phyloP scores from a whole-genome alignment of 2,113 vertebrate genomes.

The Microtus oregoni region DNA sequence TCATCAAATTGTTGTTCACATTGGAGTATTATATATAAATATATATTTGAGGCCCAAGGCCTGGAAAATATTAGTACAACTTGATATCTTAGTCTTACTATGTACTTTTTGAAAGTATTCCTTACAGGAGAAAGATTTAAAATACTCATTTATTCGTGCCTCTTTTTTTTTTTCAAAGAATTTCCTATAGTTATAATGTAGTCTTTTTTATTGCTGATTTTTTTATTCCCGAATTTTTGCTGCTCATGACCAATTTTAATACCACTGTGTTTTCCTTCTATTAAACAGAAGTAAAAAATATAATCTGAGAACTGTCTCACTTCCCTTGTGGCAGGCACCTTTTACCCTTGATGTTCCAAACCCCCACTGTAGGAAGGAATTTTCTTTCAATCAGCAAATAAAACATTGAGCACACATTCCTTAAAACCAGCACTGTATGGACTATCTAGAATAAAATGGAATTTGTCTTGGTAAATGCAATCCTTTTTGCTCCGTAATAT shows the following conservation, averaged over 20 bases:
- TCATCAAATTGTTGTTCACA: conserved; percentile 84
- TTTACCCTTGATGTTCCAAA: conserved; percentile 62
- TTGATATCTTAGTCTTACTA: conserved; percentile 84
- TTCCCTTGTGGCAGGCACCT: conserved; percentile 71
- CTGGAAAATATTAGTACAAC: conserved; percentile 81
- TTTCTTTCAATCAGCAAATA: conserved; percentile 62
- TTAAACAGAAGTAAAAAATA: conserved; percentile 67
- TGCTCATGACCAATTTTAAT: conserved; percentile 83
- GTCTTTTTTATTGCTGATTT: conserved; percentile 79
- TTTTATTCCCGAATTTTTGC: conserved; percentile 82
- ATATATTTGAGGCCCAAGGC: conserved; percentile 82
- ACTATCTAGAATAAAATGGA: conserved; percentile 55
- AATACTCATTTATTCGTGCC: conserved; percentile 80
- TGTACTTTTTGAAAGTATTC: conserved; percentile 84
- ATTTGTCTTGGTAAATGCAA: conserved; percentile 59
- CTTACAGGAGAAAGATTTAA: conserved; percentile 79
- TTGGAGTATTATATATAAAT: conserved; percentile 84
- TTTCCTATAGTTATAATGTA: conserved; percentile 77
- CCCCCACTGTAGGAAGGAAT: conserved; percentile 48
- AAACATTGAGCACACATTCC: conserved; percentile 70
- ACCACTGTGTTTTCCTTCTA: conserved; percentile 83
- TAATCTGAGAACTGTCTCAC: conserved; percentile 71
- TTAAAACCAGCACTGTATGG: conserved; percentile 66
- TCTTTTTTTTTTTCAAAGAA: conserved; percentile 77
- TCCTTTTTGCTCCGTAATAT: conserved; percentile 46